A percentile compares a stretch with the other conserved stretches of the same genome.
Conservation (phyloP, 2,888 invertebrate genomes). For the Pimpla rufipes region DNA sequence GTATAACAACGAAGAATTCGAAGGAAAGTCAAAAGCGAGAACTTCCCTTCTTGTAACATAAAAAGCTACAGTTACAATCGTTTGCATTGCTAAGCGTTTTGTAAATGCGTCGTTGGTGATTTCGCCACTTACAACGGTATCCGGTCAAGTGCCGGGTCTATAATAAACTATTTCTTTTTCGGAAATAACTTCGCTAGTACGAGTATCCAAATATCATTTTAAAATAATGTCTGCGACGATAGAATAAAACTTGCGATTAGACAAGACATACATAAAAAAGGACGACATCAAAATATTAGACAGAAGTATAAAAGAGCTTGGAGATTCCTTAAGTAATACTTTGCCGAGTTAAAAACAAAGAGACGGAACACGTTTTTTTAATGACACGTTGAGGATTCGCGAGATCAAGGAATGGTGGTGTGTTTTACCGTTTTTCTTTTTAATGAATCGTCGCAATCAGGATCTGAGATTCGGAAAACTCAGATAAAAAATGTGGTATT, state of each 20-base stretch:
- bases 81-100: conserved; percentile 51
- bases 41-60: conserved; percentile 1
- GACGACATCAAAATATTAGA: conserved; percentile 21
- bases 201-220: not conserved
- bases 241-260: not conserved
- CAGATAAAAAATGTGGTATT: too few species aligned
- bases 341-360: conserved; percentile 51
- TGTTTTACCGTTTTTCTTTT: not conserved
- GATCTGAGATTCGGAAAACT: too few species aligned
- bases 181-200: conserved; percentile 23
- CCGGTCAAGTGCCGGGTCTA: conserved; percentile 38
- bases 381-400: conserved; percentile 34
- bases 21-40: not conserved
- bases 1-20: not conserved
- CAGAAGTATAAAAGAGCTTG: conserved; percentile 22
- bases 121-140: conserved; percentile 47
- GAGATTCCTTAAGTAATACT: conserved; percentile 65
- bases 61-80: conserved; percentile 29
- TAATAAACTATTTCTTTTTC: conserved; percentile 24
- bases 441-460: not conserved
- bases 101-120: conserved; percentile 50
- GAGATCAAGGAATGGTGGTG: not conserved
- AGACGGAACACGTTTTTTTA: conserved; percentile 7
- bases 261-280: conserved; percentile 27
- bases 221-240: not conserved